A percentile compares a stretch with the other conserved stretches of the same genome.
Conservation (phyloP, 1,140 invertebrate genomes). For the Dufourea novaeangliae region DNA sequence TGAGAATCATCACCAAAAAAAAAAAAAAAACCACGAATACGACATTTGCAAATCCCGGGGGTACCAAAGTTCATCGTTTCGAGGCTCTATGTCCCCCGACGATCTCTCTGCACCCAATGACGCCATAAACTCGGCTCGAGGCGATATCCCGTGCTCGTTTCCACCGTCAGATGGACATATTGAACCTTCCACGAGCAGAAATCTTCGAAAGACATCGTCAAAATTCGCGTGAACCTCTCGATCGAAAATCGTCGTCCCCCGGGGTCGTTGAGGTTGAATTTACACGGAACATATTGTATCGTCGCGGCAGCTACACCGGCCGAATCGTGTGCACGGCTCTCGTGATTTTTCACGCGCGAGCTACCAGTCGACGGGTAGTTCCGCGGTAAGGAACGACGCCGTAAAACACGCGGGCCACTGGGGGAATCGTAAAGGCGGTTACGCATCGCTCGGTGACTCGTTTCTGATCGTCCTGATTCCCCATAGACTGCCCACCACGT, state of each 20-base stretch:
- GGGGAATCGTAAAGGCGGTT: conserved; percentile 43
- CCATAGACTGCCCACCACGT: background rate
- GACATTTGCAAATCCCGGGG: background rate
- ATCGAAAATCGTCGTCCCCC: background rate
- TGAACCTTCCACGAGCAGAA: background rate
- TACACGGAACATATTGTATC: conserved; percentile 14
- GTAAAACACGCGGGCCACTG: conserved; percentile 50
- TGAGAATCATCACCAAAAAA: background rate
- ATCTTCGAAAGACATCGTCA: too few relatives aligned
- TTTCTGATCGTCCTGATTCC: conserved; percentile 44
- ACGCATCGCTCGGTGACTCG: conserved; percentile 50
- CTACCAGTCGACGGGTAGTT: conserved; percentile 45
- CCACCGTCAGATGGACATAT: background rate
- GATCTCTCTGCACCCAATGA: background rate
- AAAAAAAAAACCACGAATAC: background rate
- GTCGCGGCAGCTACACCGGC: background rate
- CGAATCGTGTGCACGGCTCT: background rate
- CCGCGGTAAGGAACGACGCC: conserved; percentile 43
- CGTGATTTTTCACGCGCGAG: conserved; percentile 45
- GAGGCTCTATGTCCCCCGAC: background rate
- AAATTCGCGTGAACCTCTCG: too few relatives aligned
- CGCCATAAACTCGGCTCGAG: background rate
- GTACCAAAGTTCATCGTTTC: conserved; percentile 4
- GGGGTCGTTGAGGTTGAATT: background rate
- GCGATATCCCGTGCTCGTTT: background rate